Evolutionary conservation across 2,888 invertebrate genomes (phyloP), one percentile per base, ranked within the genome.

Genomic region (Boloria euphrosyne): DNA sequence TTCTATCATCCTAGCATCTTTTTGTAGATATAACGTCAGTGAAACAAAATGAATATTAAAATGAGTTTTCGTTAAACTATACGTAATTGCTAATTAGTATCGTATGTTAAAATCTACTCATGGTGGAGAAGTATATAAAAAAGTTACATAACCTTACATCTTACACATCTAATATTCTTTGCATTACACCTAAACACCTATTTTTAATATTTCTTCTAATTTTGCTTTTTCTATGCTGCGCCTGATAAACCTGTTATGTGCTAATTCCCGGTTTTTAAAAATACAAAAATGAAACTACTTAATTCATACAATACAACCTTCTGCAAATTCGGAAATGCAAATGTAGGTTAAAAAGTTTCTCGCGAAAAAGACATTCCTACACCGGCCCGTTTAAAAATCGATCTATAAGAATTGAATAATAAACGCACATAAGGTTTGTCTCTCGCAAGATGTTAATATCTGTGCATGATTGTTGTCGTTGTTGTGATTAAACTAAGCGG

Each of bases 401-500:
- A 17, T 17, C 13, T 50, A 13, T 13, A 53, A 38, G 31, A 38
- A 38, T 31, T 53, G 16, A 10, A 55, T 18, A 44, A 44, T 43
- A 44, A 4, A 46, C 50, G 38, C 50, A 47, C 44, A 50, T 59
- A 59, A 59, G 31, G 49, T 60, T 64, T 61, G 51, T 70, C 54
- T 60, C 13, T 50, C 38, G 59, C 59, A 49, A 7, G 14, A 31
- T 31, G 47, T 69, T 69, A 53, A 69, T 69, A 58, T 62, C 53
- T 66, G 53, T 63, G 69, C 71, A 71, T 71, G 71, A 54, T 71
- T 68, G 60, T 69, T 69, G 71, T 69, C 67, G 69, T 73, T 73
- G 72, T 68, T 69, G 68, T 68, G 67, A 73, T 70, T 71, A 67
- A 73, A 71, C 72, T 84, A 85, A 85, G 87, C 89, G 85, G 87